Evolutionary conservation across 2,797 vertebrate species (phyloP).

Genomic region (Phoebastria nigripes): DNA sequence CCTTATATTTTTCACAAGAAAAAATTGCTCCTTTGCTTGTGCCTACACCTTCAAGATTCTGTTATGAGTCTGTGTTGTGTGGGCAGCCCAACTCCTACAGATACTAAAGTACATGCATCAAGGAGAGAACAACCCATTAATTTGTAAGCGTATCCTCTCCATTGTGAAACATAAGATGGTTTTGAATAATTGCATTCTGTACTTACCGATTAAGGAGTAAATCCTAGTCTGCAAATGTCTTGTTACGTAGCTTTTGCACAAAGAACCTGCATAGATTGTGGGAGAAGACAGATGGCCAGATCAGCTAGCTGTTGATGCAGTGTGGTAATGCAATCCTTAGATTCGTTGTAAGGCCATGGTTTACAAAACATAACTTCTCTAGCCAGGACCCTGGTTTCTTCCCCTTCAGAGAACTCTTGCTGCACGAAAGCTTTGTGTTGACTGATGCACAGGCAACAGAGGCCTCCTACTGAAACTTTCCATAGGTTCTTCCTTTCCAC

Average conservation of each 20-base stretch:
- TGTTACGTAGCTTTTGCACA: background rate
- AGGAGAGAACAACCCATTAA: slow-evolving; percentile 1
- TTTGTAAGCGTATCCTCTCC: background rate
- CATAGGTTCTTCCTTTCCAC: background rate
- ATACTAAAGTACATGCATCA: background rate
- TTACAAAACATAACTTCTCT: background rate
- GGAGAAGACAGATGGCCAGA: background rate
- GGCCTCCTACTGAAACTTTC: background rate
- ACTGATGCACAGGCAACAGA: background rate
- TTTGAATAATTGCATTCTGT: background rate
- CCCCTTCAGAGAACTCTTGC: background rate
- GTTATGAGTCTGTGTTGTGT: background rate
- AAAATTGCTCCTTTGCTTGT: background rate
- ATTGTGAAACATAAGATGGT: background rate
- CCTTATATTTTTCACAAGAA: background rate
- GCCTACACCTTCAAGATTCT: background rate
- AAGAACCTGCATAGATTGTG: background rate
- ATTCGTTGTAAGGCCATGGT: background rate
- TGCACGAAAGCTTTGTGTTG: background rate
- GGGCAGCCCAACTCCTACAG: background rate
- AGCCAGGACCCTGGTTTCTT: background rate
- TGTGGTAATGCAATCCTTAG: background rate
- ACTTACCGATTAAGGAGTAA: background rate
- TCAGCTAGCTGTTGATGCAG: background rate
- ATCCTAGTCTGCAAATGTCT: background rate